A percentile compares a stretch with the other conserved stretches of the same genome.
Evolutionary conservation across 2,113 vertebrate genomes (phyloP).

Genomic region (Notechis scutatus): DNA sequence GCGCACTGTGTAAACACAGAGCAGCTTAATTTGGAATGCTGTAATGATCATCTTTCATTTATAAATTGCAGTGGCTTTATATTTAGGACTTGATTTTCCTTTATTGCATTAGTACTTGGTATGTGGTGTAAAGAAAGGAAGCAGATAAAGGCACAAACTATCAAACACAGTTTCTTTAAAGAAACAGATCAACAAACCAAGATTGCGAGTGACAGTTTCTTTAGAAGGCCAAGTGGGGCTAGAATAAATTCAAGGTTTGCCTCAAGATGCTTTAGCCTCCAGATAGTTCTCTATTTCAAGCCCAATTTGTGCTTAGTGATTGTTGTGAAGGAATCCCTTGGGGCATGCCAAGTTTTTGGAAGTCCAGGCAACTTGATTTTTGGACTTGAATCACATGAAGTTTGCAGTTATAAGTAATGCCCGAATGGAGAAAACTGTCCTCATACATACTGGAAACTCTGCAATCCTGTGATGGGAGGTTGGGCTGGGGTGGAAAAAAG

Average conservation of each 20-base stretch:
- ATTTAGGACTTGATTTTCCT: neutral
- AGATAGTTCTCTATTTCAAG: neutral
- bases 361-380: neutral
- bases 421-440: neutral
- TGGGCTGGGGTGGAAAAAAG: neutral
- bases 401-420: neutral
- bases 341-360: neutral
- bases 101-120: slow-evolving; percentile 28
- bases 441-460: neutral
- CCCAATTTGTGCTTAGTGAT: neutral
- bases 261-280: neutral
- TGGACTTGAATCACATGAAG: neutral
- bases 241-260: neutral
- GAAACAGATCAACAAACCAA: slow-evolving; percentile 2
- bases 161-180: slow-evolving; percentile 43
- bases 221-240: slow-evolving; percentile 12
- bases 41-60: slow-evolving; percentile 8
- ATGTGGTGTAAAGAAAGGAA: slow-evolving; percentile 26
- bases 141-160: neutral
- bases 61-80: slow-evolving; percentile 25
- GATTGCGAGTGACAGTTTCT: slow-evolving; percentile 41
- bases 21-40: neutral
- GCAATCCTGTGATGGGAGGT: neutral
- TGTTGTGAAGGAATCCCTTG: neutral
- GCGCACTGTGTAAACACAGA: slow-evolving; percentile 16